These are phyloP conservation scores for Herpetotheres cachinnans DNA, from an alignment of 2,113 vertebrate genomes.

Conservation along the genomic window DNA sequence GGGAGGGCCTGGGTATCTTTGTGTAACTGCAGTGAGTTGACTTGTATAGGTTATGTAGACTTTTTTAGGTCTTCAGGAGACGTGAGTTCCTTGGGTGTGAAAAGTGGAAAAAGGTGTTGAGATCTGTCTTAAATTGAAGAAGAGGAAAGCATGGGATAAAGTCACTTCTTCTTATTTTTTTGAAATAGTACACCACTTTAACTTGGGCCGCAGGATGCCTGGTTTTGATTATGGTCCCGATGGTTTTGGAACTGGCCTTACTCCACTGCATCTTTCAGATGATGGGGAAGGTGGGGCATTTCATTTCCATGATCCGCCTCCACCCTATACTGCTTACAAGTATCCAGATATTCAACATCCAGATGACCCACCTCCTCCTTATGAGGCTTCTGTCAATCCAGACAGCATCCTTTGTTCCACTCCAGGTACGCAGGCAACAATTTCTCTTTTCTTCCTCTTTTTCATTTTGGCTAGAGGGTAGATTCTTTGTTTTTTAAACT, in stretches of 20 bases:
- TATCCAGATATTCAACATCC: conserved; percentile 94
- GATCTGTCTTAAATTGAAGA: neutral
- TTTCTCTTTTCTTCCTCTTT: neutral
- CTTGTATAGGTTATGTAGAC: neutral
- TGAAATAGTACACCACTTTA: conserved; percentile 94
- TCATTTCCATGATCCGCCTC: conserved; percentile 96
- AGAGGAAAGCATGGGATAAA: neutral
- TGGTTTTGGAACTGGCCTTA: conserved; percentile 92
- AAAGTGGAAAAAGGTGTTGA: neutral
- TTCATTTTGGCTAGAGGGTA: neutral
- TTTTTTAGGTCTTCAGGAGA: conserved; percentile 8
- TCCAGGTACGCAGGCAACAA: conserved; percentile 75
- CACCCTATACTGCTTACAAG: conserved; percentile 96
- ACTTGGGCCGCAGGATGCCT: conserved; percentile 93
- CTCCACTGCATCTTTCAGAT: conserved; percentile 94
- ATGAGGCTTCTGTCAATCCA: conserved; percentile 94
- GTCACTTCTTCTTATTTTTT: neutral
- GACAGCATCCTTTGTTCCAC: conserved; percentile 88
- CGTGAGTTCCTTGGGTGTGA: neutral
- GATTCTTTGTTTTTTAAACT: neutral
- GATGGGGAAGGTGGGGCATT: conserved; percentile 96
- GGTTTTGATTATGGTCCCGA: conserved; percentile 96
- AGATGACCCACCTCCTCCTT: conserved; percentile 93
- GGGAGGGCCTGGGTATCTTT: neutral
- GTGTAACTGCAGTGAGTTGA: neutral